Base-by-base conservation (phyloP, 2,888 invertebrate species). In the Phalera bucephala region DNA sequence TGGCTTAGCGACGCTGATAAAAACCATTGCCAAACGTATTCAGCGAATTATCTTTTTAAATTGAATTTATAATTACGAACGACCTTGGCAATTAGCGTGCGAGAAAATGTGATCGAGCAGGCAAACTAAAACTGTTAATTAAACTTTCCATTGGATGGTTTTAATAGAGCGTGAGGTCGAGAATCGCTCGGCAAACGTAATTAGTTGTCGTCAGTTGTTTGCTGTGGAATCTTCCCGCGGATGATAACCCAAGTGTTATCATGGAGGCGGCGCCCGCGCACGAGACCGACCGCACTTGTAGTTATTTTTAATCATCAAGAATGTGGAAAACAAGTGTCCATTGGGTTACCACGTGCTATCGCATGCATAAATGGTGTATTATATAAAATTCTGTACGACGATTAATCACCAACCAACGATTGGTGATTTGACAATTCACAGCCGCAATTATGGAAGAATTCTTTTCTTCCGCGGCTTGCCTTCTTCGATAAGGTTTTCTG, bases 171-270 rank as follows among this genome's bases (percentile, higher is more conserved):
- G 22, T 31, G 41, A 20, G 20, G 23, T 40, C 8, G 25, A 35
- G 28, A 38, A 31, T 37, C 27, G 17, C 27, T 26, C 29, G 20
- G 28, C 33, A 28, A 11, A 13, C 20, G 26, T 23, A 27, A 34
- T 12, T 22, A 56, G 48, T 47, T 49, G 52, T 60, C 45, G 36
- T 42, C 49, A 55, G 73, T 84, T 86, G 86, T 86, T 88, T 87
- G 85, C 78, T 38, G 72, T 88, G 88, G 88, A 88, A 88, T 86
- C 85, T 85, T 88, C 80, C 88, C 82, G 73, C 72, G 64, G 52
- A 50, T 48, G 84, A 86, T 86, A 87, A 83, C 85, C 83, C 62
- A 44, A 31, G 52, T 27, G 52, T 67, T 80, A 84, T 79, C 80
- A 27, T 22, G 38, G 25, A 55, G 49, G 48, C 58, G 54, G 46